Base-by-base conservation (phyloP, 2,113 vertebrate species). In the Phyllopteryx taeniolatus region DNA sequence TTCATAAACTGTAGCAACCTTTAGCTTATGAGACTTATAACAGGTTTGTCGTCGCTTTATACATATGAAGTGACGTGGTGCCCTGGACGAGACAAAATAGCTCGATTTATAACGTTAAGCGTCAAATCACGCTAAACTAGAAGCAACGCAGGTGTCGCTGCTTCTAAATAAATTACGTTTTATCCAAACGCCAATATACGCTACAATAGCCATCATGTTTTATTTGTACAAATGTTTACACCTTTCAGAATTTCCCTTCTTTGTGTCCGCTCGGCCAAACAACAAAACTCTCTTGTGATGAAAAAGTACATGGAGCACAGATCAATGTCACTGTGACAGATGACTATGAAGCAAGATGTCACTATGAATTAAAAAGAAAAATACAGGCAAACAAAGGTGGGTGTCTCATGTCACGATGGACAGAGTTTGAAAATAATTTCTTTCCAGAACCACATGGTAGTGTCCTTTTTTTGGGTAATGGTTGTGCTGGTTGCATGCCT, bases 271-370 rank as follows among this genome's bases (percentile, higher is more conserved):
- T 67, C 60, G 68, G 60, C 79, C 75, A 68, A 80, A 85, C 76
- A 82, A 68, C 69, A 79, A 74, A 75, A 63, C 76, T 83, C 72
- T 68, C 76, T 71, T 79, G 79, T 85, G 74, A 78, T 75, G 70
- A 70, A 75, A 67, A 76, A 81, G 73, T 77, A 74, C 80, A 86
- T n/a, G 83, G 77, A 86, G 9, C 44, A 47, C 73, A 79, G 79
- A 82, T 86, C 80, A 79, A 71, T 71, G 78, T 86, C 77, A 68
- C 62, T 71, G 71, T 80, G 70, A 77, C 83, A 77, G 65, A 80
- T 44, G 67, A 72, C 74, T 77, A 70, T 76, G 67, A 83, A 87
- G 78, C 47, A 78, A 83, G 82, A 77, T 80, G 78, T 76, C 78
- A 75, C 80, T 73, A 75, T 78, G 53, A 56, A 56, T 56, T 56